Conservation (phyloP, 2,888 invertebrate species). For the Agrotis ipsilon region DNA sequence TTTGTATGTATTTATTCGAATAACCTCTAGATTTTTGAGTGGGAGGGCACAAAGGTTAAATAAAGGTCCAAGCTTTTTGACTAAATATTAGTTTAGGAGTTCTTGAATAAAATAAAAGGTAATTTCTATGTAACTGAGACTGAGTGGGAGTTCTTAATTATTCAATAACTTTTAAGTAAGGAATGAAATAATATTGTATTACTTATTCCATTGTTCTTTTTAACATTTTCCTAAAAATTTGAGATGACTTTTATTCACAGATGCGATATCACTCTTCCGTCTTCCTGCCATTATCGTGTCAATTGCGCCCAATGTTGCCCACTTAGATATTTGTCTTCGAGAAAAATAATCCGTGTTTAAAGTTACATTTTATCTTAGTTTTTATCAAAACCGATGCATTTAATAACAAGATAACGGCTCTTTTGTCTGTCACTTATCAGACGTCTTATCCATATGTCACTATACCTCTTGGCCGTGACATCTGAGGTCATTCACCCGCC, state of each 20-base stretch:
- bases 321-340: background rate
- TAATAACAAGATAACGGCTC: constrained; percentile 60
- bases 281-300: background rate
- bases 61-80: background rate
- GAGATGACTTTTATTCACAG: background rate
- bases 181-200: background rate
- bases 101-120: background rate
- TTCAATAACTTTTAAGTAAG: background rate
- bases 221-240: background rate
- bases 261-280: constrained; percentile 5
- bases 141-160: constrained; percentile 7
- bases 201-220: background rate
- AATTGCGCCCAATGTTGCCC: background rate
- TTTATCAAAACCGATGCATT: constrained; percentile 42
- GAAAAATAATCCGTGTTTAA: background rate
- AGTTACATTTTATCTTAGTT: background rate
- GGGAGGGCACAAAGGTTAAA: background rate
- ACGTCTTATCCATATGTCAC: constrained; percentile 70
- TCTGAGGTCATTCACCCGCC: constrained; percentile 84
- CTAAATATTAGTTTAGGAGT: constrained; percentile 34
- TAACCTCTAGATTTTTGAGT: background rate
- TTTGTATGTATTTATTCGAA: background rate
- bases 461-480: constrained; percentile 82
- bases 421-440: constrained; percentile 69
- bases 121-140: background rate